These are phyloP conservation scores for Hydropsyche betteni DNA, from an alignment of 2,888 invertebrate genomes.

Conservation along the genomic window DNA sequence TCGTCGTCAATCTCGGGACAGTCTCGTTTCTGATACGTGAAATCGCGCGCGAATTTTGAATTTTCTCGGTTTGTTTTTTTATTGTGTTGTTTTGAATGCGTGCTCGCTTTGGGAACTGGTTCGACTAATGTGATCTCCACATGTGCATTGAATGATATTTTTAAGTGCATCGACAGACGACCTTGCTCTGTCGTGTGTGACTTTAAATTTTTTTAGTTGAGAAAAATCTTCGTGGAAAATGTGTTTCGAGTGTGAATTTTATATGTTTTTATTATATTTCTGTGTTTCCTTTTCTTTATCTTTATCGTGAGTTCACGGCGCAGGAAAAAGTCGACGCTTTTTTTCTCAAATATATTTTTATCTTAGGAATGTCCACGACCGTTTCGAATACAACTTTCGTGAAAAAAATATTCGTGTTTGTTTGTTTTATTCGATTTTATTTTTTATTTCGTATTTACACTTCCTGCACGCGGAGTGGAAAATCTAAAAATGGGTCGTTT, in stretches of 20 bases:
- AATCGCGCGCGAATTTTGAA: too few relatives aligned
- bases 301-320: slow-evolving; percentile 36
- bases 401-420: slow-evolving; percentile 9
- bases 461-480: slow-evolving; percentile 10
- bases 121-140: not conserved
- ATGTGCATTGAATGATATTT: slow-evolving; percentile 4
- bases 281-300: slow-evolving; percentile 28
- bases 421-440: slow-evolving; percentile 31
- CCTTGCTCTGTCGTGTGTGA: not conserved
- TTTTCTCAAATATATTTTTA: slow-evolving; percentile 27
- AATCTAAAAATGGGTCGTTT: slow-evolving; percentile 15
- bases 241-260: slow-evolving; percentile 13
- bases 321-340: slow-evolving; percentile 38
- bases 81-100: too few relatives aligned
- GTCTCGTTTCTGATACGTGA: too few relatives aligned
- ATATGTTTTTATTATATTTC: slow-evolving; percentile 3
- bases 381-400: slow-evolving; percentile 42
- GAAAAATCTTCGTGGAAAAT: not conserved
- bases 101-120: too few relatives aligned
- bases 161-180: not conserved
- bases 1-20: not conserved
- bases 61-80: too few relatives aligned
- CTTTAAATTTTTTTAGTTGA: not conserved
- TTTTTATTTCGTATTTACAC: slow-evolving; percentile 24
- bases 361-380: slow-evolving; percentile 41